Conservation (phyloP, 2,113 vertebrate species). For the Edolisoma coerulescens region DNA sequence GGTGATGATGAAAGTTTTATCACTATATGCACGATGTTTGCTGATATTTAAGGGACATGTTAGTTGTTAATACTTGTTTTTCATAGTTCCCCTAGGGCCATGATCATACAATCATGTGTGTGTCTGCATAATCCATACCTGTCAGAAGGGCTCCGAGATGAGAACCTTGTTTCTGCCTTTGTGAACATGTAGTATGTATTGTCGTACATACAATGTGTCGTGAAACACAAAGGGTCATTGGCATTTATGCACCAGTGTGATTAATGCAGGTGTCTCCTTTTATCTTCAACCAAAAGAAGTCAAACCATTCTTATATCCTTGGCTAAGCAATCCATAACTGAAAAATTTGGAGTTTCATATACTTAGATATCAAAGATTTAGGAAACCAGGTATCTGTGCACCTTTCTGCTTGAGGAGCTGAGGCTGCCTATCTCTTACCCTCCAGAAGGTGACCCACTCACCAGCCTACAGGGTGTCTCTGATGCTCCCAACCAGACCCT, state of each 20-base stretch:
- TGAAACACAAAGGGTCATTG: neutral
- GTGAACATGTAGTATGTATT: neutral
- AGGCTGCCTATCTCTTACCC: neutral
- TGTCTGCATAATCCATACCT: neutral
- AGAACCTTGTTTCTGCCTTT: neutral
- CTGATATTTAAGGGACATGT: neutral
- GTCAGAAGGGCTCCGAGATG: neutral
- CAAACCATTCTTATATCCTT: neutral
- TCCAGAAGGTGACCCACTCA: neutral
- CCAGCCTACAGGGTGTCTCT: neutral
- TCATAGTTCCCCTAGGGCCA: neutral
- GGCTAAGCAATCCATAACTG: neutral
- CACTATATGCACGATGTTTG: neutral
- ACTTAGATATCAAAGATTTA: neutral
- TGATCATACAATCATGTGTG: neutral
- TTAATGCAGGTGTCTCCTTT: neutral
- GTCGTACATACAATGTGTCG: too few species aligned
- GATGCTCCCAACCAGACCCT: neutral
- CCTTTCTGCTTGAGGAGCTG: neutral
- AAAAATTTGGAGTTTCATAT: neutral
- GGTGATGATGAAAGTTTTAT: neutral
- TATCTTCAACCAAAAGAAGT: neutral
- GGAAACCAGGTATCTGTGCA: neutral
- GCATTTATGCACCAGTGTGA: neutral
- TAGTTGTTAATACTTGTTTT: neutral